These are phyloP conservation scores for Apamea epomidion DNA, from an alignment of 2,888 invertebrate genomes.

Conservation along the genomic window DNA sequence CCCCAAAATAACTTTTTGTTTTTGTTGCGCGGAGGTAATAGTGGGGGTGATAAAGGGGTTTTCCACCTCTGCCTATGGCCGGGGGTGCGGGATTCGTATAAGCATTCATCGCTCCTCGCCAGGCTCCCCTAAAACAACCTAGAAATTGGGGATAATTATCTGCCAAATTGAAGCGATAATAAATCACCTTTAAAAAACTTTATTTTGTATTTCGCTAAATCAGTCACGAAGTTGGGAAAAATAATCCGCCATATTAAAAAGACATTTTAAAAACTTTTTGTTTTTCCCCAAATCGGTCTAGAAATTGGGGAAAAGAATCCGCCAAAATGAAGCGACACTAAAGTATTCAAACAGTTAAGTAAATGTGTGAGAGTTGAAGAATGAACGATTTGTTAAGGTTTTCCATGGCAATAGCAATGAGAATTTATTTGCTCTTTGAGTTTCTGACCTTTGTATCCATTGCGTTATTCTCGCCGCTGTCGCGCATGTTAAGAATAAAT, in stretches of 20 bases:
- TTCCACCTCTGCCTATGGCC: too few species aligned
- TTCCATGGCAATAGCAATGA: slow-evolving; percentile 26
- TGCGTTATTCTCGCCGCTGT: slow-evolving; percentile 15
- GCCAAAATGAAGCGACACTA: neutral
- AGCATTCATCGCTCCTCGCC: too few species aligned
- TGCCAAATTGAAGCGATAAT: neutral
- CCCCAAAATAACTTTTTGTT: neutral
- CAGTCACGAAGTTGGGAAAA: neutral
- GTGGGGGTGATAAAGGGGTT: too few species aligned
- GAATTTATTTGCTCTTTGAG: slow-evolving; percentile 34
- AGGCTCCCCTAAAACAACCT: slow-evolving; percentile 6
- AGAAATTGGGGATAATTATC: neutral
- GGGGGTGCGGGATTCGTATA: too few species aligned
- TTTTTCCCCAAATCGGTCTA: slow-evolving; percentile 15
- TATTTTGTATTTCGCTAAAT: slow-evolving; percentile 18
- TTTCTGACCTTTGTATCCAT: slow-evolving; percentile 31
- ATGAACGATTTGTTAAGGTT: slow-evolving; percentile 43
- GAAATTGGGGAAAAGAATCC: neutral
- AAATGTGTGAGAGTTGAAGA: slow-evolving; percentile 13
- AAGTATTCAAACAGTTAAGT: neutral
- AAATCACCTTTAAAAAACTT: neutral
- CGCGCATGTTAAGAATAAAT: slow-evolving; percentile 37
- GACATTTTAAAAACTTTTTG: neutral
- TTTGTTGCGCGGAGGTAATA: too few species aligned
- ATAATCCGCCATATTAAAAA: neutral